These are phyloP conservation scores for Dyspetes luteomarginatus DNA, from an alignment of 2,888 invertebrate genomes.

Conservation along the genomic window DNA sequence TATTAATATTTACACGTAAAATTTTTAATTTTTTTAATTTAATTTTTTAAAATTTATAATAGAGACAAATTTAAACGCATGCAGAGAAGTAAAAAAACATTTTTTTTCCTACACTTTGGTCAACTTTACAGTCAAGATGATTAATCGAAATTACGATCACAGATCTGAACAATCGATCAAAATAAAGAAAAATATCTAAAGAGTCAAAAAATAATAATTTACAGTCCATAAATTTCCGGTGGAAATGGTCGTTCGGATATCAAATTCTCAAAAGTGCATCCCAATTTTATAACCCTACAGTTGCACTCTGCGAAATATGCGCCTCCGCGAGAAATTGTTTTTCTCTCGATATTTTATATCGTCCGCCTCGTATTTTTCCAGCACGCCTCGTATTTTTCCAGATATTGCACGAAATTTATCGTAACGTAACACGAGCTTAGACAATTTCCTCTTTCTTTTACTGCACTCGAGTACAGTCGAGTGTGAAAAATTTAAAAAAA, in stretches of 20 bases:
- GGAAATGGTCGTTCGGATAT: neutral
- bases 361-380: neutral
- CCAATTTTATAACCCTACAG: neutral
- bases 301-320: neutral
- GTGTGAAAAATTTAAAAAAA: too few species aligned
- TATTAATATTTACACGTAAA: conserved; percentile 47
- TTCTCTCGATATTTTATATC: conserved; percentile 15
- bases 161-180: neutral
- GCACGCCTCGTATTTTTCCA: neutral
- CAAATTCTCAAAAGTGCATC: neutral
- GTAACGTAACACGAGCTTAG: neutral
- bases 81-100: conserved; percentile 36
- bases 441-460: neutral
- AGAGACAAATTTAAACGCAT: conserved; percentile 4
- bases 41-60: neutral
- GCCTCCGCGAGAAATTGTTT: neutral
- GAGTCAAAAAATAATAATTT: too few species aligned
- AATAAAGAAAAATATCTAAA: neutral
- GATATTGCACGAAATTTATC: neutral
- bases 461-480: too few species aligned
- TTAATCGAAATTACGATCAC: conserved; percentile 32
- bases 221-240: neutral
- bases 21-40: conserved; percentile 11
- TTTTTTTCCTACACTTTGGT: conserved; percentile 1
- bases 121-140: neutral